These are phyloP conservation scores for Tadarida brasiliensis DNA, from an alignment of 2,797 vertebrate genomes.

Conservation along the genomic window DNA sequence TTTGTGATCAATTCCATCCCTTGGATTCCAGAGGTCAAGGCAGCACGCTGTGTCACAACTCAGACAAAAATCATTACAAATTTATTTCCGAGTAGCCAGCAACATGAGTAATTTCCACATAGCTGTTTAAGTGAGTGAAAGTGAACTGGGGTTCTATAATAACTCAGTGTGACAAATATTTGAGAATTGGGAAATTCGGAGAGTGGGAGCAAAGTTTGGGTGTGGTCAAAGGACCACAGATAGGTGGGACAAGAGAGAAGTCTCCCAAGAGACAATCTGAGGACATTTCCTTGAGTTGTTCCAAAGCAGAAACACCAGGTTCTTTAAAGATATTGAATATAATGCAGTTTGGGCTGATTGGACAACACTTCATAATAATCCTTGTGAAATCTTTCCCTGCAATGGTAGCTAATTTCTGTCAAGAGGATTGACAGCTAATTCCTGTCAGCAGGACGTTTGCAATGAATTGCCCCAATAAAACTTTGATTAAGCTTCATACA, in stretches of 20 bases:
- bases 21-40: not conserved
- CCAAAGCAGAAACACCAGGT: not conserved
- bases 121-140: slow-evolving; percentile 54
- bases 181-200: slow-evolving; percentile 58
- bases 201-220: slow-evolving; percentile 48
- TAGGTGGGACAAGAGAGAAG: slow-evolving; percentile 30
- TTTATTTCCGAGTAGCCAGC: slow-evolving; percentile 48
- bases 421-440: slow-evolving; percentile 2
- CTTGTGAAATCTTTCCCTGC: slow-evolving; percentile 10
- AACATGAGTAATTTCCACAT: slow-evolving; percentile 65
- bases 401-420: slow-evolving; percentile 22
- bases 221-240: slow-evolving; percentile 54
- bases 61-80: slow-evolving; percentile 69
- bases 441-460: not conserved
- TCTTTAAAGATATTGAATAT: not conserved
- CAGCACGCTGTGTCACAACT: not conserved
- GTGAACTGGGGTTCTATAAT: slow-evolving; percentile 15
- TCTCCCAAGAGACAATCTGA: slow-evolving; percentile 18
- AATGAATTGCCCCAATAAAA: not conserved
- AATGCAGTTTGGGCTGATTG: not conserved
- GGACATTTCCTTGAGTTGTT: slow-evolving; percentile 62
- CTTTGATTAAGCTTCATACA: not conserved
- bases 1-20: not conserved
- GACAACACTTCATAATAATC: not conserved
- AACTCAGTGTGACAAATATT: slow-evolving; percentile 70